A percentile compares a stretch with the other conserved stretches of the same genome.
These are phyloP conservation scores for Nemurella pictetii DNA, from an alignment of 2,888 invertebrate species.

Conservation along the genomic window DNA sequence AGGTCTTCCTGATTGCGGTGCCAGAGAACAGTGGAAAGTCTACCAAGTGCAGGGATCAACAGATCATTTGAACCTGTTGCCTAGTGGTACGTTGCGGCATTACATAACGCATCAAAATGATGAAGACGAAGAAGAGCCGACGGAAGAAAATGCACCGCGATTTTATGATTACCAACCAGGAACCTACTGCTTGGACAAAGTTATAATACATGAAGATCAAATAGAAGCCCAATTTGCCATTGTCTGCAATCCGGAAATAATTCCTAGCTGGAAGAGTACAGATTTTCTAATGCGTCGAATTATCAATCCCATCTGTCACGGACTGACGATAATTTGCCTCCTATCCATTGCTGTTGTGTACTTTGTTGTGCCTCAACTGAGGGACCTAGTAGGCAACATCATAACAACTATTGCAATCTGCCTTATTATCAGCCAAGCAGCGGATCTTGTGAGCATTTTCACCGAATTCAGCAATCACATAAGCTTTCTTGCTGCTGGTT, in stretches of 20 bases:
- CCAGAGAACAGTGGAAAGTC: slow-evolving; percentile 69
- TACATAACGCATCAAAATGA: slow-evolving; percentile 64
- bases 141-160: slow-evolving; percentile 56
- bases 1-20: slow-evolving; percentile 67
- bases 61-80: slow-evolving; percentile 66
- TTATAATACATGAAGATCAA: slow-evolving; percentile 58
- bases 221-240: slow-evolving; percentile 68
- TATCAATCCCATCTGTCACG: slow-evolving; percentile 76
- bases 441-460: slow-evolving; percentile 76
- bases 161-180: slow-evolving; percentile 73
- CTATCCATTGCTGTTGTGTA: slow-evolving; percentile 76
- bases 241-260: slow-evolving; percentile 73
- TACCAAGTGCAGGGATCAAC: slow-evolving; percentile 62
- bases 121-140: slow-evolving; percentile 51
- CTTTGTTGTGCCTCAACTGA: slow-evolving; percentile 78
- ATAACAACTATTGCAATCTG: slow-evolving; percentile 80
- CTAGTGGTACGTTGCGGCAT: slow-evolving; percentile 74
- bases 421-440: slow-evolving; percentile 74
- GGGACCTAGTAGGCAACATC: slow-evolving; percentile 83
- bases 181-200: slow-evolving; percentile 83
- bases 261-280: slow-evolving; percentile 71
- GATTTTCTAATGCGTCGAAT: slow-evolving; percentile 75
- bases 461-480: slow-evolving; percentile 79
- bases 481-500: slow-evolving; percentile 79
- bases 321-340: slow-evolving; percentile 70